phyloP scores from a whole-genome alignment of 1,140 invertebrate species.

The Lasaia peninsularis region DNA sequence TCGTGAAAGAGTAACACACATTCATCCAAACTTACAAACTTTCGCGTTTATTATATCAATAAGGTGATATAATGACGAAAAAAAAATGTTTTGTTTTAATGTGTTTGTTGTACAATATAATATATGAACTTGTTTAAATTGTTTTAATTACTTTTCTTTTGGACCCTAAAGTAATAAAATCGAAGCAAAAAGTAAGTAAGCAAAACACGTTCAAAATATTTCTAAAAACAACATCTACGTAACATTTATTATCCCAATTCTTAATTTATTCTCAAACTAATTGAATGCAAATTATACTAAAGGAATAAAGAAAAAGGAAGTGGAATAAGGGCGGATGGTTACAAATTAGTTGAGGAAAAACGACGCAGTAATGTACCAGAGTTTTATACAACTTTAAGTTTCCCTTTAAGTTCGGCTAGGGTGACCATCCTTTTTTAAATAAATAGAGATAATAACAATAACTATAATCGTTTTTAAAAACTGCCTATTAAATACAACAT shows the following conservation, averaged over 20 bases:
- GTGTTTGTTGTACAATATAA: background rate
- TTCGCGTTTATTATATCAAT: too few relatives aligned
- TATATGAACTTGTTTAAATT: background rate
- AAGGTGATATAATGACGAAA: too few relatives aligned
- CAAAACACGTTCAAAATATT: background rate
- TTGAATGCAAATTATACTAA: constrained; percentile 5
- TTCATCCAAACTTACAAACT: too few relatives aligned
- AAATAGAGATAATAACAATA: too few relatives aligned
- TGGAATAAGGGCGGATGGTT: background rate
- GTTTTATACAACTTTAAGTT: background rate
- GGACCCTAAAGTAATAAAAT: background rate
- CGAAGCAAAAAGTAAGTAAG: background rate
- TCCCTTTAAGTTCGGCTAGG: background rate
- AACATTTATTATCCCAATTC: background rate
- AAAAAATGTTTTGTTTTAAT: too few relatives aligned
- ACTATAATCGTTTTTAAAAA: too few relatives aligned
- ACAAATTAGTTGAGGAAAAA: background rate
- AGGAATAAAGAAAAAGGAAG: background rate
- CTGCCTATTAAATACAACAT: too few relatives aligned
- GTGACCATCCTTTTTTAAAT: too few relatives aligned
- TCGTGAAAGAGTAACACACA: too few relatives aligned
- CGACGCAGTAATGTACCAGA: background rate
- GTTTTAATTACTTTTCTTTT: background rate
- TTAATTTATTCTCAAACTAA: constrained; percentile 4
- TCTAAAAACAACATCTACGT: background rate